phyloP scores from a whole-genome alignment of 1,140 invertebrate genomes.

The Drosophila rhopaloa region DNA sequence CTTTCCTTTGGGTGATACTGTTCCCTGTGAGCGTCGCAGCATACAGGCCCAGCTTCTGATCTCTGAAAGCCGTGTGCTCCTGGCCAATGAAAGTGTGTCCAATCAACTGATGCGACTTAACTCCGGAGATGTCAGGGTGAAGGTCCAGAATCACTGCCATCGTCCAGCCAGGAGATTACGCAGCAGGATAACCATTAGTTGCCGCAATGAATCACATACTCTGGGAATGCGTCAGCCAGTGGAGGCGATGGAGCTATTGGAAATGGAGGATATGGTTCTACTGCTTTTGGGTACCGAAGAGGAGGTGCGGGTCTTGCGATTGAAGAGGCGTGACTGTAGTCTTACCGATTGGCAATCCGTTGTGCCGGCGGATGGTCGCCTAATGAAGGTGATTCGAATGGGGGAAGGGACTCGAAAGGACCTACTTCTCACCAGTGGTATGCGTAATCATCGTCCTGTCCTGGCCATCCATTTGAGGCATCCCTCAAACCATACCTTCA shows the following conservation, averaged over 20 bases:
- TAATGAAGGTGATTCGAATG: conserved; percentile 43
- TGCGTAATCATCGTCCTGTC: conserved; percentile 40
- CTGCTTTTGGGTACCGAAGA: conserved; percentile 51
- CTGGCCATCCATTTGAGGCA: conserved; percentile 47
- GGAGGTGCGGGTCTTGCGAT: conserved; percentile 67
- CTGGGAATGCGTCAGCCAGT: conserved; percentile 64
- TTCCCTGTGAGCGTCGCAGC: conserved; percentile 35
- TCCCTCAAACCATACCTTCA: conserved; percentile 25
- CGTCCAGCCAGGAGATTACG: conserved; percentile 30
- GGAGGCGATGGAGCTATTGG: conserved; percentile 26
- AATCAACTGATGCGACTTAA: conserved; percentile 6
- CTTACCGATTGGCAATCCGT: conserved; percentile 74
- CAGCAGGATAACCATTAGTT: conserved; percentile 59
- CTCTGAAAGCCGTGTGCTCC: conserved; percentile 22
- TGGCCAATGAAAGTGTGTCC: conserved; percentile 32
- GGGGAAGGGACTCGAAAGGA: background rate
- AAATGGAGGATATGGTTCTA: conserved; percentile 15
- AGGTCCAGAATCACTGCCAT: conserved; percentile 62
- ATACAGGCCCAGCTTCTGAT: conserved; percentile 29
- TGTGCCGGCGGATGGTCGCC: conserved; percentile 35
- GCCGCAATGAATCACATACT: conserved; percentile 33
- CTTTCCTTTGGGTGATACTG: background rate
- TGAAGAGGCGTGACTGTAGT: conserved; percentile 40
- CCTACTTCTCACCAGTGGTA: conserved; percentile 37
- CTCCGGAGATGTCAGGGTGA: conserved; percentile 14